Evolutionary conservation across 2,797 vertebrate genomes (phyloP).

Genomic region (Choloepus didactylus): DNA sequence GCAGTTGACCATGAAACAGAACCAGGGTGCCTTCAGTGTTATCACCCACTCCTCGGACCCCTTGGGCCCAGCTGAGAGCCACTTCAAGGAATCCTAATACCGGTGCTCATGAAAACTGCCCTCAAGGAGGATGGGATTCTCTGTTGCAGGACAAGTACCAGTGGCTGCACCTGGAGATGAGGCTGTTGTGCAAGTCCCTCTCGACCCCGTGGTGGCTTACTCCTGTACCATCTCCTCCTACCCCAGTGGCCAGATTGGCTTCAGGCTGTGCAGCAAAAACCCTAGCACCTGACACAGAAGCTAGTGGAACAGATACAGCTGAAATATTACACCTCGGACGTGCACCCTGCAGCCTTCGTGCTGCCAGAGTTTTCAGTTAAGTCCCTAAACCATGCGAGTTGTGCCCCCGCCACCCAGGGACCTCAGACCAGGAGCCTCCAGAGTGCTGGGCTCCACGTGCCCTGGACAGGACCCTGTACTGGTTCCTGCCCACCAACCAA

Average conservation of each 20-base stretch:
- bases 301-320: no score
- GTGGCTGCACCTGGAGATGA: constrained; percentile 96
- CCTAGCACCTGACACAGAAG: constrained; percentile 91
- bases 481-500: constrained; percentile 78
- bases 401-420: constrained; percentile 71
- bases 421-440: background rate
- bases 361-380: constrained; percentile 96
- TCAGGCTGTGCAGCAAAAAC: constrained; percentile 98
- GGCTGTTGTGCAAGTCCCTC: constrained; percentile 95
- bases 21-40: constrained; percentile 96
- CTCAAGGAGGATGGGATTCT: constrained; percentile 94
- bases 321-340: constrained; percentile 92
- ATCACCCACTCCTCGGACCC: constrained; percentile 96
- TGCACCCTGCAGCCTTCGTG: constrained; percentile 94
- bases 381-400: constrained; percentile 92
- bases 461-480: constrained; percentile 81
- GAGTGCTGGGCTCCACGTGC: background rate
- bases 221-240: constrained; percentile 97
- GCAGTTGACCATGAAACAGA: constrained; percentile 97
- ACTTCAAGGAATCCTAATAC: constrained; percentile 97
- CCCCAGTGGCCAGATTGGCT: constrained; percentile 97
- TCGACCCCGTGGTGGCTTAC: constrained; percentile 94
- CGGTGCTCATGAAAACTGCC: constrained; percentile 95
- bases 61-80: constrained; percentile 95
- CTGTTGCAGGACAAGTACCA: constrained; percentile 97